Evolutionary conservation across 2,888 invertebrate genomes (phyloP).

Genomic region (Calliscelio sp.): DNA sequence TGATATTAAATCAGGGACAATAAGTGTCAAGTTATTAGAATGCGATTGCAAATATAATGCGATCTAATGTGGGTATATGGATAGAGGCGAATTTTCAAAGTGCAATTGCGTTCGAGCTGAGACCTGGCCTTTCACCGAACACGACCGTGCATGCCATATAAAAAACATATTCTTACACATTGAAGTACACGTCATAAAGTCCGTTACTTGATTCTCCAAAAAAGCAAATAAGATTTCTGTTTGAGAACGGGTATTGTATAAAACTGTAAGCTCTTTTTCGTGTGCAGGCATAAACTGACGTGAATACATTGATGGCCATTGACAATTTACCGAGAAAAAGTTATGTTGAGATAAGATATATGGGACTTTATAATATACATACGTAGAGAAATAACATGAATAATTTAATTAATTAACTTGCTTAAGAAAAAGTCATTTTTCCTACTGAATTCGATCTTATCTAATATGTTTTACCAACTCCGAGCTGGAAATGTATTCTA

Average conservation of each 20-base stretch:
- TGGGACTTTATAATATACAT: too few relatives aligned
- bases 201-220: constrained; percentile 58
- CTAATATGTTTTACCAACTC: too few relatives aligned
- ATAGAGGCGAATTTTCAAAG: constrained; percentile 38
- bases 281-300: not conserved
- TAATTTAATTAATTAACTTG: too few relatives aligned
- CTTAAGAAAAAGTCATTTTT: too few relatives aligned
- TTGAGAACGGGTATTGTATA: constrained; percentile 25
- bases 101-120: constrained; percentile 23
- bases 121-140: constrained; percentile 39
- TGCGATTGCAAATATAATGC: constrained; percentile 25
- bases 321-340: too few relatives aligned
- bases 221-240: constrained; percentile 41
- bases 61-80: constrained; percentile 34
- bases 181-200: constrained; percentile 45
- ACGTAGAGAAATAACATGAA: too few relatives aligned
- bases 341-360: too few relatives aligned
- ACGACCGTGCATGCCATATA: constrained; percentile 17
- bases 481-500: too few relatives aligned
- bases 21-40: constrained; percentile 36
- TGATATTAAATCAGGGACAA: constrained; percentile 29
- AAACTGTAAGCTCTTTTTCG: not conserved
- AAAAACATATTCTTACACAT: constrained; percentile 37
- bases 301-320: too few relatives aligned
- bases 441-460: too few relatives aligned